Evolutionary conservation across 1,140 invertebrate genomes (phyloP).

Genomic region (Gonatopus flavifemur): DNA sequence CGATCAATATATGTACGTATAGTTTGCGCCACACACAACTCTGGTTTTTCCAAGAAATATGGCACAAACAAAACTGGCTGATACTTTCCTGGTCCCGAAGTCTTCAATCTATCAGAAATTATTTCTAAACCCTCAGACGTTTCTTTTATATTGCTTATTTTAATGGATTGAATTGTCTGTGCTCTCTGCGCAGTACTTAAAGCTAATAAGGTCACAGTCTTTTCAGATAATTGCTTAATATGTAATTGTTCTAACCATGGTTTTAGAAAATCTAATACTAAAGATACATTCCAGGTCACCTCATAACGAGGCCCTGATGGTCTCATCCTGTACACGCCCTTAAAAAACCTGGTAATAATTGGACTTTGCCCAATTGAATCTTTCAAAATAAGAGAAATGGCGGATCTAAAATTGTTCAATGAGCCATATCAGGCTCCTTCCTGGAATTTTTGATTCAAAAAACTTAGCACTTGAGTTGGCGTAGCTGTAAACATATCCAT

Average conservation of each 20-base stretch:
- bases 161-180: too few relatives aligned
- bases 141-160: slow-evolving; percentile 9
- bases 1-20: slow-evolving; percentile 7
- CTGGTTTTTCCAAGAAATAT: slow-evolving; percentile 1
- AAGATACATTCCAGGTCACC: slow-evolving; percentile 35
- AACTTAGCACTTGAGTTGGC: slow-evolving; percentile 1
- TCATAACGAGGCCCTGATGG: too few relatives aligned
- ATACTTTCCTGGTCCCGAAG: neutral
- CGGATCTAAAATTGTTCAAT: slow-evolving; percentile 24
- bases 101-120: neutral
- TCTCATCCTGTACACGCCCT: slow-evolving; percentile 32
- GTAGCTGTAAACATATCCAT: neutral
- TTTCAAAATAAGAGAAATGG: slow-evolving; percentile 22
- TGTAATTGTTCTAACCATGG: slow-evolving; percentile 5
- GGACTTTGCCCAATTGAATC: slow-evolving; percentile 15
- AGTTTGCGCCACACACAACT: slow-evolving; percentile 3
- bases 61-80: slow-evolving; percentile 13
- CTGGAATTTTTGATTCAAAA: slow-evolving; percentile 13
- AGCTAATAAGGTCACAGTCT: too few relatives aligned
- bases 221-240: slow-evolving; percentile 19
- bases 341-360: slow-evolving; percentile 26
- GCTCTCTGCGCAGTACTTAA: too few relatives aligned
- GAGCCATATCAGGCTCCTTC: too few relatives aligned
- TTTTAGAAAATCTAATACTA: slow-evolving; percentile 29
- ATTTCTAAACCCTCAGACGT: neutral